These are phyloP conservation scores for Caenorhabditis sp. DNA, from an alignment of 2,888 invertebrate species.

Conservation along the genomic window DNA sequence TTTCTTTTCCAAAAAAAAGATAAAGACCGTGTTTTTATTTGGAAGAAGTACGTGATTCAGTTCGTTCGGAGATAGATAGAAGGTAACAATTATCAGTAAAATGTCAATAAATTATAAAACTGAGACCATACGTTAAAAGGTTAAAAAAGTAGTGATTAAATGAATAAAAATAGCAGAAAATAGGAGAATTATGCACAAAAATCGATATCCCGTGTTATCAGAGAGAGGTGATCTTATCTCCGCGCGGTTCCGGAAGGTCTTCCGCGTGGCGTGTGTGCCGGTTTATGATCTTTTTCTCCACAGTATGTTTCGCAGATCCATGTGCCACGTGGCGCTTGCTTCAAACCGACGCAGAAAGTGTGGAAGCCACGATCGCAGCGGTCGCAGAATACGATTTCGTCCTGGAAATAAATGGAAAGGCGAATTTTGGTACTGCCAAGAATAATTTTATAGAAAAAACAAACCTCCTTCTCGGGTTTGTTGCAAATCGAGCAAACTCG, in stretches of 20 bases:
- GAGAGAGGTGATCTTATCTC: not conserved
- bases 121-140: not conserved
- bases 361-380: constrained; percentile 95
- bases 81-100: not conserved
- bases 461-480: constrained; percentile 89
- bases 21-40: not conserved
- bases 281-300: constrained; percentile 12
- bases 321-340: constrained; percentile 90
- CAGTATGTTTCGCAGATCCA: constrained; percentile 86
- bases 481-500: constrained; percentile 92
- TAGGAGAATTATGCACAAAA: constrained; percentile 10
- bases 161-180: not conserved
- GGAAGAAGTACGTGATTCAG: too few species aligned
- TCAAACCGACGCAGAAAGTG: constrained; percentile 92
- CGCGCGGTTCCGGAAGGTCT: constrained; percentile 14
- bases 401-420: constrained; percentile 84
- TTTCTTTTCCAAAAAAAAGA: too few species aligned
- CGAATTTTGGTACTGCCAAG: not conserved
- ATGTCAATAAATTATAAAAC: not conserved
- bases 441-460: too few species aligned
- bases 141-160: too few species aligned
- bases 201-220: constrained; percentile 2
- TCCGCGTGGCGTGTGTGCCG: constrained; percentile 8
- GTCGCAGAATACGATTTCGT: constrained; percentile 95
- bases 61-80: not conserved